Evolutionary conservation across 2,797 vertebrate species (phyloP), one percentile per base, ranked within the genome.

Genomic region (Trichosurus vulpecula): DNA sequence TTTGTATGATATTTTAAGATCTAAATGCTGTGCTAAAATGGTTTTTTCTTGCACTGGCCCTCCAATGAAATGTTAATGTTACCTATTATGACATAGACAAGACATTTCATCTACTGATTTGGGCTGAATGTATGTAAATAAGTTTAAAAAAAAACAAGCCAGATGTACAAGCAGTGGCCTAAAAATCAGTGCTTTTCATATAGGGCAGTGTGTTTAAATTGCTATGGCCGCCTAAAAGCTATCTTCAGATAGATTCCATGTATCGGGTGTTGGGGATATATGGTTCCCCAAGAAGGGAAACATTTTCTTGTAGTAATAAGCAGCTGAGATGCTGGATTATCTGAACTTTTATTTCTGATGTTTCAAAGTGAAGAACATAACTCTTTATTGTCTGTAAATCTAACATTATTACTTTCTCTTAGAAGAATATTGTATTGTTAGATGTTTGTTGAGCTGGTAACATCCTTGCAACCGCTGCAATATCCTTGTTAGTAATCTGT

Each of bases 51-150:
- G 98, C 98, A 98, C 98, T 98, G 98, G 98, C 98, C 98, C 99
- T 98, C 98, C n/a, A 2, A 98, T 95, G 97, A 98, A 98, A 97
- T 97, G 96, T 96, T 98, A 97, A 92, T 96, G 98, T 98, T 97
- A 98, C 98, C 98, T 99, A 29, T 98, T 98, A 98, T 98, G 98
- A 98, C 97, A 98, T 97, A 98, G 97, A 98, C 97, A 97, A 98
- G 91, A 95, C 95, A 92, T 98, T 98, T 98, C 98, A 97, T 97
- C 97, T 98, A 98, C 98, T 98, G 98, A 98, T 98, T 96, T 98
- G 98, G 98, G 98, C 97, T 99, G 99, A 99, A 99, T 99, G 98
- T 99, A 98, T 99, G 98, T 99, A 99, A 98, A 99, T 99, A 99
- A 98, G 97, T 98, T 96, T 92, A 54, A 52, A 89, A 97, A 97